These are phyloP conservation scores for Aurelia aurita DNA, from an alignment of 30 jellyfish, hydroid and myxozoan species.

Conservation along the genomic window DNA sequence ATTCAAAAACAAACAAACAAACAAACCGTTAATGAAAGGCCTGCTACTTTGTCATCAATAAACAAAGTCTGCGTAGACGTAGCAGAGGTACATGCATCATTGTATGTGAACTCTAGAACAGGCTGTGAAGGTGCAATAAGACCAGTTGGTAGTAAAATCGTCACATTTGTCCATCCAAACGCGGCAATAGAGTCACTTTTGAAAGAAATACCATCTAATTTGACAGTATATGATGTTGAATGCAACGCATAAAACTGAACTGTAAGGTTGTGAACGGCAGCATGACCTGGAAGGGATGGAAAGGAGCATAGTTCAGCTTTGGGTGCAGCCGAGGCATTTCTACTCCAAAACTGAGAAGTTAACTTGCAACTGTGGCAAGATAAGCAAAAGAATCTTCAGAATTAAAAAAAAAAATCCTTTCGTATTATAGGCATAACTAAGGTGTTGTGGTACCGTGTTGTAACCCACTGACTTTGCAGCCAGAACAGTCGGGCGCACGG, in stretches of 20 bases:
- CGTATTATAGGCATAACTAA: too few species aligned
- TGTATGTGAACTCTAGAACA: conserved; percentile 1
- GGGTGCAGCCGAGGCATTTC: too few species aligned
- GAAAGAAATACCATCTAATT: background rate
- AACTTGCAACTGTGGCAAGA: too few species aligned
- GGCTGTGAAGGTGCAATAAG: conserved; percentile 38
- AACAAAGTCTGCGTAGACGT: background rate
- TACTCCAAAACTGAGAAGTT: too few species aligned
- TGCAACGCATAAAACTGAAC: conserved; percentile 37
- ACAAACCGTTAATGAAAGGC: conserved; percentile 22
- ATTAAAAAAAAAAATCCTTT: too few species aligned
- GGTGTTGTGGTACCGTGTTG: too few species aligned
- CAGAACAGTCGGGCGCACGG: too few species aligned
- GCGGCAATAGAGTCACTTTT: background rate
- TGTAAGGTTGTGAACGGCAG: conserved; percentile 1
- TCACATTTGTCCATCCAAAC: background rate
- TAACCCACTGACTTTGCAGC: too few species aligned
- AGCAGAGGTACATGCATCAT: conserved; percentile 13
- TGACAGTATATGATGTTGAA: background rate
- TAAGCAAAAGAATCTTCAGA: too few species aligned
- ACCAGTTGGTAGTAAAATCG: conserved; percentile 4
- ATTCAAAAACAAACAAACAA: background rate
- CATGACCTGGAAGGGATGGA: conserved; percentile 9
- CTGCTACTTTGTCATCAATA: conserved; percentile 40
- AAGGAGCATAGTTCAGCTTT: too few species aligned